Percentiles rank a stretch among this genome's conserved stretches.
Evolutionary conservation across 2,888 invertebrate genomes (phyloP).

Genomic region (Anthrax anthrax): DNA sequence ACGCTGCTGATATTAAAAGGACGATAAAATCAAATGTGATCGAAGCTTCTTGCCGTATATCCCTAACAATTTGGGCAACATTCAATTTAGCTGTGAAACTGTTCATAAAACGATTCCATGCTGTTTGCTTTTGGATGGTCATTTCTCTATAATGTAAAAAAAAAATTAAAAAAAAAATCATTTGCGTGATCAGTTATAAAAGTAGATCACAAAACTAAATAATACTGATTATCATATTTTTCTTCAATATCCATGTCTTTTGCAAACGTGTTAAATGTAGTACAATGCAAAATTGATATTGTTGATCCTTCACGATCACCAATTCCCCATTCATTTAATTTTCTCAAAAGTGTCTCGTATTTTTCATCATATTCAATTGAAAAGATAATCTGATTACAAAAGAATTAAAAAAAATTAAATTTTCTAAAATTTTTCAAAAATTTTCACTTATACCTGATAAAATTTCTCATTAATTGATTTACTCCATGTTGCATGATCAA

Average conservation of each 20-base stretch:
- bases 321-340: conserved; percentile 45
- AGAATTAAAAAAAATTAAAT: background rate
- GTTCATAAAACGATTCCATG: conserved; percentile 49
- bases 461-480: conserved; percentile 37
- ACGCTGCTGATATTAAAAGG: conserved; percentile 56
- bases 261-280: conserved; percentile 31
- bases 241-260: conserved; percentile 10
- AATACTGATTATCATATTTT: background rate
- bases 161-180: no score
- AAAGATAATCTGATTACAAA: conserved; percentile 37
- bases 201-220: background rate
- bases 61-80: conserved; percentile 55
- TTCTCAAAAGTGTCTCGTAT: conserved; percentile 45
- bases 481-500: conserved; percentile 43
- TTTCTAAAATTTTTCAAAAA: conserved; percentile 3
- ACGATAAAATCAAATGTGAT: conserved; percentile 65
- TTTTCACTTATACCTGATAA: conserved; percentile 32
- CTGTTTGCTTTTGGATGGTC: conserved; percentile 20
- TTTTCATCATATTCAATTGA: conserved; percentile 41
- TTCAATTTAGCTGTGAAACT: conserved; percentile 52
- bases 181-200: background rate
- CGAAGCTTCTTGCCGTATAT: conserved; percentile 49
- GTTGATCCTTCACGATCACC: conserved; percentile 44
- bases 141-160: background rate
- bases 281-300: conserved; percentile 48